A percentile compares a stretch with the other conserved stretches of the same genome.
These are phyloP conservation scores for Paralvinella palmiformis DNA, from an alignment of 1,140 invertebrate species.

Conservation along the genomic window DNA sequence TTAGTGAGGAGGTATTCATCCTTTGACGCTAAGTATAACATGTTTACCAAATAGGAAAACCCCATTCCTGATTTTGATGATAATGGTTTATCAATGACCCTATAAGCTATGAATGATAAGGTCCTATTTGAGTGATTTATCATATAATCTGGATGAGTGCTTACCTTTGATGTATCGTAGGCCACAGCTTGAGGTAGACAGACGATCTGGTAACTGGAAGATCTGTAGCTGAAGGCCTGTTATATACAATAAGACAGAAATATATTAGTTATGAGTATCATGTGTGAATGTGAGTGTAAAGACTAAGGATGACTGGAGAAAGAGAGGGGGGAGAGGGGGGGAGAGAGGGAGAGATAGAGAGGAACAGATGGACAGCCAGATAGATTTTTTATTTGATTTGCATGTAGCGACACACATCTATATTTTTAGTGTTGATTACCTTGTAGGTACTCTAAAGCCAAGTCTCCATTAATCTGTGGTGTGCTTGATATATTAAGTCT, in stretches of 20 bases:
- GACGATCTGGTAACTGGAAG: constrained; percentile 28
- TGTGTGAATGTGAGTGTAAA: neutral
- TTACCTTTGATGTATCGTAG: constrained; percentile 27
- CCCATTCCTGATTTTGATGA: too few species aligned
- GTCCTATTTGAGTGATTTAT: neutral
- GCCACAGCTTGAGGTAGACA: constrained; percentile 27
- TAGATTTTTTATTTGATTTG: neutral
- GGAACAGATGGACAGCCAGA: neutral
- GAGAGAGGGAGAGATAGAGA: neutral
- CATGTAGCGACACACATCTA: too few species aligned
- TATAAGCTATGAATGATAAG: too few species aligned
- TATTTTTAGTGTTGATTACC: too few species aligned
- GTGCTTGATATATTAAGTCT: constrained; percentile 27
- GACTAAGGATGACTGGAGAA: neutral
- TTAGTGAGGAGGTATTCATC: too few species aligned
- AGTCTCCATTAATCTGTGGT: constrained; percentile 26
- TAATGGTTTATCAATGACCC: too few species aligned
- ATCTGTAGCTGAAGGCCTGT: constrained; percentile 27
- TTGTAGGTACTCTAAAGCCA: constrained; percentile 23
- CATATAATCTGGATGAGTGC: neutral
- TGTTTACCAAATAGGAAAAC: too few species aligned
- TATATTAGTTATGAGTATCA: neutral
- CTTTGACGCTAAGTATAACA: too few species aligned
- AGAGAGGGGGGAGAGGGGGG: neutral
- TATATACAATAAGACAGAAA: neutral